A percentile compares a stretch with the other conserved stretches of the same genome.
Evolutionary conservation across 92 coral and sea anemone species (phyloP).

Genomic region (Chrysogorgia sp.): DNA sequence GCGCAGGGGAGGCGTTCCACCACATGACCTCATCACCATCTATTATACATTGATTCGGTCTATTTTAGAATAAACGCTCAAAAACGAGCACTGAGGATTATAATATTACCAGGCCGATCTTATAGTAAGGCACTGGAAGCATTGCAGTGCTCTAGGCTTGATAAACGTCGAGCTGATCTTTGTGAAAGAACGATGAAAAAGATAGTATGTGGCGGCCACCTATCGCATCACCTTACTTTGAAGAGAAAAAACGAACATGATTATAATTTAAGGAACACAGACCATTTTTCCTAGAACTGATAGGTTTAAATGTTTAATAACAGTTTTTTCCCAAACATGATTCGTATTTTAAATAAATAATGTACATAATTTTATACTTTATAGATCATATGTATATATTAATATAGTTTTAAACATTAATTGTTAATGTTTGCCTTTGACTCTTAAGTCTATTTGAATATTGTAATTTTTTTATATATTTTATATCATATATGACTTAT

Average conservation of each 20-base stretch:
- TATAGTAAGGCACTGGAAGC: conserved; percentile 32
- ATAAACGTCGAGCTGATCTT: conserved; percentile 29
- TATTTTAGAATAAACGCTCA: too few species aligned
- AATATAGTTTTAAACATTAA: too few species aligned
- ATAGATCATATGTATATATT: too few species aligned
- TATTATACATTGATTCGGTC: too few species aligned
- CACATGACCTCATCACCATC: too few species aligned
- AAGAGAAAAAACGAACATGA: conserved; percentile 33
- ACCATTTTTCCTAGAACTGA: conserved; percentile 34
- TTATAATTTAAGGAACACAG: conserved; percentile 31
- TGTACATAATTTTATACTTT: too few species aligned
- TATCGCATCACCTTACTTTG: conserved; percentile 34
- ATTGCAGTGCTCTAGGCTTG: conserved; percentile 40
- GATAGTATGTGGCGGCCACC: conserved; percentile 44
- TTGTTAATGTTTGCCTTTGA: too few species aligned
- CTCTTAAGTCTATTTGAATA: too few species aligned
- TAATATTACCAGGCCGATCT: conserved; percentile 17
- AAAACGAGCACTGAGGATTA: too few species aligned
- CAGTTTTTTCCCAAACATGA: conserved; percentile 45
- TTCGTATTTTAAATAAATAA: conserved; percentile 36
- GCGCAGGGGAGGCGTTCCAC: too few species aligned
- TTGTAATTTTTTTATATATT: too few species aligned
- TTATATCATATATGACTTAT: too few species aligned
- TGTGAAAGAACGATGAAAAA: conserved; percentile 46
- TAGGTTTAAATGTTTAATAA: conserved; percentile 43